These are phyloP conservation scores for Torymus auratus DNA, from an alignment of 2,888 invertebrate genomes.

Conservation along the genomic window DNA sequence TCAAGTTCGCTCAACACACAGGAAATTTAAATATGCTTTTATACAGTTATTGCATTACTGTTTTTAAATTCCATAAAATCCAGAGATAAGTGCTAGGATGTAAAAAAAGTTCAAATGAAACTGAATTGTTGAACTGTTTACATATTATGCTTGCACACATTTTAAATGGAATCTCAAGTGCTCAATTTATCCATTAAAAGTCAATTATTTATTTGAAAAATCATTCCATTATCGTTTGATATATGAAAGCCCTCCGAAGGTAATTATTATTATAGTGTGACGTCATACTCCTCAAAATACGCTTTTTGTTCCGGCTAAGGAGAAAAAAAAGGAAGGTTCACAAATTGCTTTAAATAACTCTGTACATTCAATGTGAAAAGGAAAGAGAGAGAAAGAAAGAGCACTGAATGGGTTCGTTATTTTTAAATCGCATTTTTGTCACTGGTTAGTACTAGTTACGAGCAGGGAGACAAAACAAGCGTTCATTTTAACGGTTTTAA, in stretches of 20 bases:
- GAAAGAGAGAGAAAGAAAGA: no score
- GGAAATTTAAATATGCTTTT: no score
- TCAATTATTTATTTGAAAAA: background rate
- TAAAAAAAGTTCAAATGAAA: no score
- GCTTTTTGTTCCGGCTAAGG: conserved; percentile 18
- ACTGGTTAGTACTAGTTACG: conserved; percentile 49
- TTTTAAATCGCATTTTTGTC: conserved; percentile 50
- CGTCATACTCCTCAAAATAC: conserved; percentile 29
- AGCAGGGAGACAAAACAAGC: conserved; percentile 50
- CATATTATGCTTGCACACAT: no score
- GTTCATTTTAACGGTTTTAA: conserved; percentile 54
- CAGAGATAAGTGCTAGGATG: no score
- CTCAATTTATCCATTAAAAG: no score
- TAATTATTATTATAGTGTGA: conserved; percentile 35
- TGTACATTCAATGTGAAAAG: conserved; percentile 35
- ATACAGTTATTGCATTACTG: background rate
- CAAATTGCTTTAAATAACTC: conserved; percentile 45
- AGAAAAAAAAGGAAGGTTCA: conserved; percentile 1
- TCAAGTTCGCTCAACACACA: no score
- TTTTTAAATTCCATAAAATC: no score
- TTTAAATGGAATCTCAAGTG: no score
- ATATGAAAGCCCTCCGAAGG: background rate
- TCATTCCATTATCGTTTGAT: background rate
- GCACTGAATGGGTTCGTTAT: conserved; percentile 41
- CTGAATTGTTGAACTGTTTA: no score